Evolutionary conservation across 2,113 vertebrate species (phyloP).

Genomic region (Toxostoma redivivum): DNA sequence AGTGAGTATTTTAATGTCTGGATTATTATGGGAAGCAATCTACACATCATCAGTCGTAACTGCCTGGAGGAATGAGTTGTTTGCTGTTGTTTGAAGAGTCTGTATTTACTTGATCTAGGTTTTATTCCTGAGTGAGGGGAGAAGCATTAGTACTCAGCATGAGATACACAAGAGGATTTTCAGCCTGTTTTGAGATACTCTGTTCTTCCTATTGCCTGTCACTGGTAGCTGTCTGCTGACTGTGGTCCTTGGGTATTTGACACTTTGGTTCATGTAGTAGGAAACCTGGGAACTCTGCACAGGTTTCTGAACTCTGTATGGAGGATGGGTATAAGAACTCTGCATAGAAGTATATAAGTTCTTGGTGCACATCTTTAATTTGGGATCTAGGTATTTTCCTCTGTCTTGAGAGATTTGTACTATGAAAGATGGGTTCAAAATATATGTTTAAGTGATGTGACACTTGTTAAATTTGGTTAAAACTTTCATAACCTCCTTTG

Average conservation of each 20-base stretch:
- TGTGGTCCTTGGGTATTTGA: neutral
- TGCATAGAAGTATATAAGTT: neutral
- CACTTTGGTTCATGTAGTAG: neutral
- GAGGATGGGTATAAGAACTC: neutral
- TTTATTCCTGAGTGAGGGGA: neutral
- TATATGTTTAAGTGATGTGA: neutral
- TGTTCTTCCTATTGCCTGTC: neutral
- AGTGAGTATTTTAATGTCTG: neutral
- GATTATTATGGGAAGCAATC: neutral
- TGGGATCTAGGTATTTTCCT: neutral
- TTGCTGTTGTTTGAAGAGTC: neutral
- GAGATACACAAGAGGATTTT: neutral
- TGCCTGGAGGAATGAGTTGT: neutral
- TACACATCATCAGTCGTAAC: fast-evolving
- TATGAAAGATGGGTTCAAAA: neutral
- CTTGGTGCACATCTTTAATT: neutral
- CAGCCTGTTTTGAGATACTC: neutral
- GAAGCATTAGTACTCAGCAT: neutral
- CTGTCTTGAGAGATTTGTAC: neutral
- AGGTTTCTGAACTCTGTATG: neutral
- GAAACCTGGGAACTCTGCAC: neutral
- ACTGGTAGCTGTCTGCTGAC: neutral
- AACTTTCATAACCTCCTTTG: neutral
- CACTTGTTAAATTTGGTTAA: neutral
- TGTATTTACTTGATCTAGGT: neutral